Evolutionary conservation across 2,113 vertebrate species (phyloP).

Genomic region (Anoplopoma fimbria): DNA sequence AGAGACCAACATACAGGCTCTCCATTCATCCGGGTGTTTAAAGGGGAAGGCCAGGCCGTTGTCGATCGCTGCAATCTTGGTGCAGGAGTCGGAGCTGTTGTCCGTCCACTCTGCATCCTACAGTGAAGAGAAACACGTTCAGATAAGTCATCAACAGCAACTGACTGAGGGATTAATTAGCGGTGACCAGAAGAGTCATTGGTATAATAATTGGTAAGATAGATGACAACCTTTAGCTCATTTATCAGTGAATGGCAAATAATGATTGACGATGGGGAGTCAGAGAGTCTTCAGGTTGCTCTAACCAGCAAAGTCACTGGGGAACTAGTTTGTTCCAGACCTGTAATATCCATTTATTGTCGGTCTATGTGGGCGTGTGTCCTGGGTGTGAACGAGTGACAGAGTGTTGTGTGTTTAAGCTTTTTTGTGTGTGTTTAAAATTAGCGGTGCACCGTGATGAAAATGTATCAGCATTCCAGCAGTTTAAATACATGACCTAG

Average conservation of each 20-base stretch:
- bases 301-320: neutral
- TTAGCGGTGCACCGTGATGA: neutral
- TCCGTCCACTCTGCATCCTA: constrained; percentile 85
- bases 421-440: neutral
- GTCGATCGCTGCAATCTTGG: constrained; percentile 97
- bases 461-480: neutral
- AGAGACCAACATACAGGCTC: constrained; percentile 73
- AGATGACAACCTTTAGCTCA: constrained; percentile 39
- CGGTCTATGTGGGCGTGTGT: neutral
- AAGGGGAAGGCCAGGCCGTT: constrained; percentile 98
- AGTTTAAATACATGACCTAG: neutral
- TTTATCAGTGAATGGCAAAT: constrained; percentile 1
- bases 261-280: constrained; percentile 23
- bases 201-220: constrained; percentile 49
- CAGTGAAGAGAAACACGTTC: neutral
- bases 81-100: constrained; percentile 71
- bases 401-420: neutral
- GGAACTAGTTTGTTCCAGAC: neutral
- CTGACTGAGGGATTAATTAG: constrained; percentile 19
- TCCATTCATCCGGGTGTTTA: constrained; percentile 98
- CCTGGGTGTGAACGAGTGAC: neutral
- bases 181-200: constrained; percentile 6
- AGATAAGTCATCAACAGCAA: neutral
- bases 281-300: neutral
- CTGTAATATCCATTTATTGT: neutral